These are phyloP conservation scores for Dolichotis patagonum DNA, from an alignment of 2,113 vertebrate genomes.

Conservation along the genomic window DNA sequence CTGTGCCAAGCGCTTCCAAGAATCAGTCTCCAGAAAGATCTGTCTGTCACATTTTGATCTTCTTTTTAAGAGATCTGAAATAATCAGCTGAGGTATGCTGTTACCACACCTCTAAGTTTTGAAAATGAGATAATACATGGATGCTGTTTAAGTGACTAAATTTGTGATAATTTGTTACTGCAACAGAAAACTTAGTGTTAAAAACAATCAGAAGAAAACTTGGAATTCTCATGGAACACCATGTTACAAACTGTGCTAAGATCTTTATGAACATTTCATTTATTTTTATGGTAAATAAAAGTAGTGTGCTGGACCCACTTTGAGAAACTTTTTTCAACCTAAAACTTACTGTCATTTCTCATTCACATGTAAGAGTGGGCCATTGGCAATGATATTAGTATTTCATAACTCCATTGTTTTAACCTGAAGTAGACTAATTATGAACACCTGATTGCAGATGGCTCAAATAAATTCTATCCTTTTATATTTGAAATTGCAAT, in stretches of 20 bases:
- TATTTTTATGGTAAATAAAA: neutral
- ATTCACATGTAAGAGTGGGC: neutral
- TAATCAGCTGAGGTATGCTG: neutral
- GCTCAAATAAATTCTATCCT: neutral
- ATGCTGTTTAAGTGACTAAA: neutral
- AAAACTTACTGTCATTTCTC: neutral
- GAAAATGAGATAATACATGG: neutral
- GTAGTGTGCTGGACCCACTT: neutral
- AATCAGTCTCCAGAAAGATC: neutral
- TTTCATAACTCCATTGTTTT: neutral
- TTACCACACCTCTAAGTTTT: neutral
- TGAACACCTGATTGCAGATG: neutral
- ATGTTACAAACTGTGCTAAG: neutral
- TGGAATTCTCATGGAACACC: neutral
- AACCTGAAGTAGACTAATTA: neutral
- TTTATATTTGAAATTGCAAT: neutral
- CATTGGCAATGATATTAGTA: neutral
- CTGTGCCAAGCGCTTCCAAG: neutral
- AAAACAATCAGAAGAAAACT: neutral
- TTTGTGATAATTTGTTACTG: neutral
- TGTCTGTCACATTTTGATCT: neutral
- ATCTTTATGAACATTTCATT: neutral
- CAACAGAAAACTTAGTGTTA: neutral
- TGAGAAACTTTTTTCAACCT: neutral
- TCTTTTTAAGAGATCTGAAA: neutral